Base-by-base conservation (phyloP, 1,140 invertebrate genomes). In the Apolygus lucorum region DNA sequence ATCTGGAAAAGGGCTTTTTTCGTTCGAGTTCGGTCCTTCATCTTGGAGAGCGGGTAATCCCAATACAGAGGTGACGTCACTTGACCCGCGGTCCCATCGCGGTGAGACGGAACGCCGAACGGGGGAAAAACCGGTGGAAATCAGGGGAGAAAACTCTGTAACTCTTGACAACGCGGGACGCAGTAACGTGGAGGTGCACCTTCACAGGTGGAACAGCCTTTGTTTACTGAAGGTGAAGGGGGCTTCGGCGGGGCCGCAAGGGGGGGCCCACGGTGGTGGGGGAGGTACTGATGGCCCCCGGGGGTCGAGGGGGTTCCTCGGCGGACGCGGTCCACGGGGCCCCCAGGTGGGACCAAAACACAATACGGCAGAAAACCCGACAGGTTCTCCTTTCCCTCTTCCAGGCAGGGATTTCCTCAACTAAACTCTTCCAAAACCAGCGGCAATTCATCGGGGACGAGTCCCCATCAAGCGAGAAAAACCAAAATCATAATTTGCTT, bases 1-100 rank as follows among this genome's bases (percentile, higher is more conserved):
- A 85, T 81, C 76, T 85, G 84, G 73, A 83, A 84, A 63, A 84
- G 79, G 22, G 83, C 83, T 73, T 78, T 78, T 68, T 79, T 78
- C 68, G 76, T 77, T 2, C 77, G 76, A 59, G 71, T 76, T 52
- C 80, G 78, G 68, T 81, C 79, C 77, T 82, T 83, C 81, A 82
- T 82, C 71, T 73, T 75, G 68, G 26, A 29, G 42, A 42, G 27
- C 63, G 17, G 17, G 34, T 42, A 42, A 42, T 42, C 34, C 34
- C 34, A 42, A 42, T 8, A 42, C 34, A 17, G 4, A 4, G 4
- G 34, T 8, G 17, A 17, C 4, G 34, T 42, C 34, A 42, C 34
- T 4, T 17, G 17, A 4, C 4, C 4, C 17, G 34, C 34, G 34
- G 34, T 8, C 4, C 17, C 34, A 42, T 42, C 17, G 34, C 34